Evolutionary conservation across 2,797 vertebrate genomes (phyloP).

Genomic region (Tachyglossus aculeatus): DNA sequence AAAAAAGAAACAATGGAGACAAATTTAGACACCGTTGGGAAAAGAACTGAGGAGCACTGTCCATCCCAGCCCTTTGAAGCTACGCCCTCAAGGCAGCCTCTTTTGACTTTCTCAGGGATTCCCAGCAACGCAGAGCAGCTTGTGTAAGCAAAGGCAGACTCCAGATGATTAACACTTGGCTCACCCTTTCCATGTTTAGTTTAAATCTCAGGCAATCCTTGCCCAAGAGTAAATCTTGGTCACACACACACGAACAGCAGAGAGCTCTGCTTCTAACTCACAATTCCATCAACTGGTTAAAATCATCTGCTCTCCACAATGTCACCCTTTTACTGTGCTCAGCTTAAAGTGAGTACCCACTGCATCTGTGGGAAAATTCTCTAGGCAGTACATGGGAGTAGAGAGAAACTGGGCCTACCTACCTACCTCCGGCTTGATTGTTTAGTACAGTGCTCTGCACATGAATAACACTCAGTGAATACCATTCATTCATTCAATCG

Average conservation of each 20-base stretch:
- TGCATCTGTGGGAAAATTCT: no score
- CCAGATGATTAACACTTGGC: constrained; percentile 62
- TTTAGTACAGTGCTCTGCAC: no score
- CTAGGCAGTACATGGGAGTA: no score
- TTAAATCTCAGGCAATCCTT: constrained; percentile 38
- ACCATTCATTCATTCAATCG: no score
- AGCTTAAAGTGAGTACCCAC: no score
- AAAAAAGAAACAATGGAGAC: constrained; percentile 79
- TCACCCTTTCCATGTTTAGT: constrained; percentile 52
- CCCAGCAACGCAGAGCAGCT: constrained; percentile 43
- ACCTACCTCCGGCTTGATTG: background rate
- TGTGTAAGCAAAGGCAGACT: constrained; percentile 36
- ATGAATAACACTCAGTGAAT: no score
- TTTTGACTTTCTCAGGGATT: constrained; percentile 76
- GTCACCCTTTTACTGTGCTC: no score
- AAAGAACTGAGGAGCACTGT: constrained; percentile 75
- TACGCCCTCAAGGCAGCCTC: constrained; percentile 77
- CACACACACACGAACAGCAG: background rate
- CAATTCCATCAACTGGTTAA: no score
- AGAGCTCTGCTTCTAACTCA: constrained; percentile 9
- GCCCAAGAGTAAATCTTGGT: background rate
- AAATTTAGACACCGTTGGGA: constrained; percentile 84
- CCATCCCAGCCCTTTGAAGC: constrained; percentile 77
- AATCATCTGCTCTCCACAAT: no score
- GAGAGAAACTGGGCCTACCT: accelerated